Evolutionary conservation across 2,113 vertebrate species (phyloP).

Genomic region (Osmerus eperlanus): DNA sequence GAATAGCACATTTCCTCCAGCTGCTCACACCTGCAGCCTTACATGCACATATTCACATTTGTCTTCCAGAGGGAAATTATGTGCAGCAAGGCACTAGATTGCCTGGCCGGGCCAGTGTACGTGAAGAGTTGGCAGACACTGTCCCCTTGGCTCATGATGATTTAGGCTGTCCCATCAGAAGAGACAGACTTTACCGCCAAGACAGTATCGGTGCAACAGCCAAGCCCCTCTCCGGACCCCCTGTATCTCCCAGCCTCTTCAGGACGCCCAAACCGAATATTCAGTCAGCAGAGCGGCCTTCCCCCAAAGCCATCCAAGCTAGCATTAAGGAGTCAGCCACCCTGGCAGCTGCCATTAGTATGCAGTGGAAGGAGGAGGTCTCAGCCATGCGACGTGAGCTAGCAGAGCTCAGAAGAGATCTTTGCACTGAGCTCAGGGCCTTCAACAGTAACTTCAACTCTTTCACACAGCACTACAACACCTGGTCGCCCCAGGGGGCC

Average conservation of each 20-base stretch:
- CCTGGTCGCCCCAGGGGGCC: constrained; percentile 70
- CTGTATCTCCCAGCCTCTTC: constrained; percentile 66
- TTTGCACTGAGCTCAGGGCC: constrained; percentile 74
- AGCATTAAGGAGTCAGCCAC: constrained; percentile 74
- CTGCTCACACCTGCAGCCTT: constrained; percentile 69
- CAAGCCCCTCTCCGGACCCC: constrained; percentile 64
- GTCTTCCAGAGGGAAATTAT: constrained; percentile 81
- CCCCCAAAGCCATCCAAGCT: constrained; percentile 68
- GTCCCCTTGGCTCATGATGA: constrained; percentile 71
- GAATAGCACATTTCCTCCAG: constrained; percentile 72
- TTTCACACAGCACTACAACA: constrained; percentile 76
- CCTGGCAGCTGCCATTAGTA: constrained; percentile 73
- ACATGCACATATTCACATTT: constrained; percentile 71
- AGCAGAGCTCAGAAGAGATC: constrained; percentile 71
- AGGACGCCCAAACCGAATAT: constrained; percentile 58
- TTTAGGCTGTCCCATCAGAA: constrained; percentile 67
- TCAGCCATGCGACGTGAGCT: constrained; percentile 75
- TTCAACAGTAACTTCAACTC: constrained; percentile 77
- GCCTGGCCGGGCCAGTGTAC: constrained; percentile 69
- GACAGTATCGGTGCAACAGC: constrained; percentile 62
- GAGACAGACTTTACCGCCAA: constrained; percentile 65
- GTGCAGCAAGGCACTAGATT: constrained; percentile 75
- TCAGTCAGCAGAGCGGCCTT: constrained; percentile 52
- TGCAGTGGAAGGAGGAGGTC: constrained; percentile 78
- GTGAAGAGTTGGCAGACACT: constrained; percentile 67